Conservation (phyloP, 2,888 invertebrate genomes). For the Eristalinus aeneus region DNA sequence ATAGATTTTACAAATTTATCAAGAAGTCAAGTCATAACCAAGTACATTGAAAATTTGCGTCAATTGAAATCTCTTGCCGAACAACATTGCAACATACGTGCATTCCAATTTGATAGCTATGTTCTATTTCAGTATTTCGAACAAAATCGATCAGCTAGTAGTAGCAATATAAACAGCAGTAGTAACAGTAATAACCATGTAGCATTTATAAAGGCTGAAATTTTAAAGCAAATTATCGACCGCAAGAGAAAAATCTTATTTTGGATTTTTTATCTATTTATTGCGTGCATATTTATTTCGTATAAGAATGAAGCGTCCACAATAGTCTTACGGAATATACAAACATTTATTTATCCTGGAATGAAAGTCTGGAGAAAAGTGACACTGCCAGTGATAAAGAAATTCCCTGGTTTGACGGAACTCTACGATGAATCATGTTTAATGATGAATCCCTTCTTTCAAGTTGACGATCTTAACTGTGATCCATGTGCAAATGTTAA, state of each 20-base stretch:
- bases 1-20: constrained; percentile 74
- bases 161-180: constrained; percentile 34
- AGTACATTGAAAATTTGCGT: constrained; percentile 83
- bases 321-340: constrained; percentile 86
- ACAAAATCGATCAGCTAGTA: constrained; percentile 72
- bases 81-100: constrained; percentile 83
- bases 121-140: constrained; percentile 83
- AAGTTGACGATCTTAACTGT: constrained; percentile 91
- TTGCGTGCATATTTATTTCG: constrained; percentile 80
- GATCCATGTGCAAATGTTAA: constrained; percentile 89
- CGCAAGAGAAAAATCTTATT: constrained; percentile 78
- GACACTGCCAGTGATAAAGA: constrained; percentile 88
- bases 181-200: constrained; percentile 64
- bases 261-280: constrained; percentile 77
- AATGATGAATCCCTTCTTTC: constrained; percentile 91
- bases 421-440: constrained; percentile 93
- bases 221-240: constrained; percentile 80
- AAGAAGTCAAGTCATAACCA: constrained; percentile 79
- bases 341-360: constrained; percentile 91
- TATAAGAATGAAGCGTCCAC: constrained; percentile 85
- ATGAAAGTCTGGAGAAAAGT: constrained; percentile 87
- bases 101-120: constrained; percentile 84
- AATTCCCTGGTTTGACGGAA: constrained; percentile 88
- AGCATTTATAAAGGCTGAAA: constrained; percentile 79
- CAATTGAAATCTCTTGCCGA: constrained; percentile 83